A percentile compares a stretch with the other conserved stretches of the same genome.
Evolutionary conservation across 2,888 invertebrate genomes (phyloP).

Genomic region (Psylliodes chrysocephalus): DNA sequence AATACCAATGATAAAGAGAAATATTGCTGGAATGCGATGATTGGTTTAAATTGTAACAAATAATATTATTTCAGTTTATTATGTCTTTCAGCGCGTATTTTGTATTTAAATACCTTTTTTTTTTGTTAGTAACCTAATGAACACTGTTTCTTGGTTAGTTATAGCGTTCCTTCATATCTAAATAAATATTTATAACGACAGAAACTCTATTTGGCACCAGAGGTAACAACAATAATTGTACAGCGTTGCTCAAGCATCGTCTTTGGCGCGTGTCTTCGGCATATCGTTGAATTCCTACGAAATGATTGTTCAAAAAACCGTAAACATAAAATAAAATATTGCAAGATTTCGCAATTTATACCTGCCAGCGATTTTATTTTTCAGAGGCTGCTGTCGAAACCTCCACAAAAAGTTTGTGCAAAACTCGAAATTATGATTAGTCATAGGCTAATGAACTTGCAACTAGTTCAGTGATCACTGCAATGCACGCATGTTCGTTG

Average conservation of each 20-base stretch:
- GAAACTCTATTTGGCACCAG: too few relatives aligned
- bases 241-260: slow-evolving; percentile 11
- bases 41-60: too few relatives aligned
- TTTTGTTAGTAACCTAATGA: too few relatives aligned
- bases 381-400: slow-evolving; percentile 26
- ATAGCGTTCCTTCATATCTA: too few relatives aligned
- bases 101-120: too few relatives aligned
- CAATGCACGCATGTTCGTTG: slow-evolving; percentile 26
- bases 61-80: too few relatives aligned
- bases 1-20: too few relatives aligned
- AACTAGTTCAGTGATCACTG: slow-evolving; percentile 30
- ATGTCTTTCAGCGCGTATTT: too few relatives aligned
- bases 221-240: slow-evolving; percentile 3
- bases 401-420: slow-evolving; percentile 29
- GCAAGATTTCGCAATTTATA: slow-evolving; percentile 31
- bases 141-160: too few relatives aligned
- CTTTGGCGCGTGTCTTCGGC: slow-evolving; percentile 18
- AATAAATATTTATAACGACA: too few relatives aligned
- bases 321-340: slow-evolving; percentile 40
- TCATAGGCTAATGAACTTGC: slow-evolving; percentile 39
- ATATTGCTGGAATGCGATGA: too few relatives aligned
- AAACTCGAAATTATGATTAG: slow-evolving; percentile 36
- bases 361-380: slow-evolving; percentile 20
- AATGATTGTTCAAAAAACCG: slow-evolving; percentile 37
- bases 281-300: slow-evolving; percentile 37